Base-by-base conservation (phyloP, 2,797 vertebrate species). In the Catostomus latipinnis region DNA sequence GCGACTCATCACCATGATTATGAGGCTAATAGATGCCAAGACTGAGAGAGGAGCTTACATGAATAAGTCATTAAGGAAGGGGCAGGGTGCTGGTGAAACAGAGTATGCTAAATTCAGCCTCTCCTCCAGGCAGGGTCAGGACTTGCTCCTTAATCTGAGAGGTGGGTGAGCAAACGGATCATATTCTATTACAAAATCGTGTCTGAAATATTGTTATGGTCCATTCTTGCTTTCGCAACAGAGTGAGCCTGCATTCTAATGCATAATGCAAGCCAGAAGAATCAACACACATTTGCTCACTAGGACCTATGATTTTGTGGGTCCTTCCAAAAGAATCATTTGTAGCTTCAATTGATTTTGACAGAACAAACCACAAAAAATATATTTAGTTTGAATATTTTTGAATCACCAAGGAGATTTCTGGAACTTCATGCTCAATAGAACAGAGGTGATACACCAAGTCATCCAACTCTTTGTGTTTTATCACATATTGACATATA, bases 211-310 rank as follows among this genome's bases (percentile, higher is more conserved):
- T 88, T 90, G 89, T 89, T 78, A 83, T 46, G 87, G 80, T 80
- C 83, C 85, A 73, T 87, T 87, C 88, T 90, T 34, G 86, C 88
- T 91, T 88, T 92, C 86, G 83, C 74, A 87, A 82, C 89, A 10
- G 81, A 89, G 91, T 92, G 91, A 93, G 89, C 80, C 73, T 87
- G 90, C 91, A 90, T 92, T 88, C 83, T 93, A 89, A 94, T 92
- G 89, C 83, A 63, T 84, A 49, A 74, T 81, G 80, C 73, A 87
- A 86, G 77, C 68, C 74, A 75, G 69, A 11, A 80, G 63, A n/a
- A 56, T 68, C 49, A 45, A 81, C 74, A 87, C 80, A 76, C 14
- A 48, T 72, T 61, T 68, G 18, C 72, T 65, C 80, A 61, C 16
- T 18, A 74, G 57, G 34, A 34, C 4, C 45, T 71, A 45, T 22